Conservation (phyloP, 1,140 invertebrate species). For the Neuroterus valhalla region DNA sequence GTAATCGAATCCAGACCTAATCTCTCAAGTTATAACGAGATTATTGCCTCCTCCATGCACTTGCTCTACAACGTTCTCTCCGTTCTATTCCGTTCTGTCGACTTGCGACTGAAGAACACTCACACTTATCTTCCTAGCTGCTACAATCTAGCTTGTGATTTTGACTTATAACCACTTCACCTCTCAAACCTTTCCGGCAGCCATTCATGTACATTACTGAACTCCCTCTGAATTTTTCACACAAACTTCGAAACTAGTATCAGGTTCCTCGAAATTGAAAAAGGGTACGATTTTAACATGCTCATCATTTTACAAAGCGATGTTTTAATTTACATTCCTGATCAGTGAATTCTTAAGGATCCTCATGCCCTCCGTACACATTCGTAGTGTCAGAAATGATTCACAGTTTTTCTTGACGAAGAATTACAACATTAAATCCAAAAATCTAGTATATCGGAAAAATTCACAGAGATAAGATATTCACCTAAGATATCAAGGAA, state of each 20-base stretch:
- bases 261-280: neutral
- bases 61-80: constrained; percentile 65
- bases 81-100: constrained; percentile 62
- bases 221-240: neutral
- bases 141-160: neutral
- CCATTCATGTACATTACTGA: neutral
- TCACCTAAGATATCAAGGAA: too few relatives aligned
- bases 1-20: constrained; percentile 77
- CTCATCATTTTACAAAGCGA: too few relatives aligned
- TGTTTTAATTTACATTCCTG: too few relatives aligned
- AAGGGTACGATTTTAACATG: neutral
- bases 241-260: neutral
- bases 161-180: constrained; percentile 9
- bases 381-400: too few relatives aligned
- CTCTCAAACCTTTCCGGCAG: constrained; percentile 11
- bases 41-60: constrained; percentile 75
- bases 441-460: too few relatives aligned
- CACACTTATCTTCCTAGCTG: neutral
- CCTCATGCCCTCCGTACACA: too few relatives aligned
- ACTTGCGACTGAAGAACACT: constrained; percentile 52
- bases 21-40: constrained; percentile 77
- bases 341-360: neutral
- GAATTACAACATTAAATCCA: too few relatives aligned
- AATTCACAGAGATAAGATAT: too few relatives aligned
- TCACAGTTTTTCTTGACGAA: too few relatives aligned